phyloP scores from a whole-genome alignment of 1,140 invertebrate genomes.

The Heliconius melpomene region DNA sequence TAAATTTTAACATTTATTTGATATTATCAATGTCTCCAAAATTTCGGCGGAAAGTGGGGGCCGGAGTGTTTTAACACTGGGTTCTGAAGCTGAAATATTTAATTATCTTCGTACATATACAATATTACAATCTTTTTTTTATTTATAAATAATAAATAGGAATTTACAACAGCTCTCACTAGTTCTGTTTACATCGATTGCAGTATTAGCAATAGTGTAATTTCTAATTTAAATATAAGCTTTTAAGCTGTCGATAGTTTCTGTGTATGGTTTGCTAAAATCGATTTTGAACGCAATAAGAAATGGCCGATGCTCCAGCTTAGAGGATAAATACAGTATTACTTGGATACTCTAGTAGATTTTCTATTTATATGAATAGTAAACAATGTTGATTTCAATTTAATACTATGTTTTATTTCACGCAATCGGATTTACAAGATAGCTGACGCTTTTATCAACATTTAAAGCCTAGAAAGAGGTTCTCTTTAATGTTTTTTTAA shows the following conservation, averaged over 20 bases:
- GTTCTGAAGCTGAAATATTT: not conserved
- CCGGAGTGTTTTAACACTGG: too few species aligned
- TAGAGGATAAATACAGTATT: not conserved
- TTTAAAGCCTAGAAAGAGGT: not conserved
- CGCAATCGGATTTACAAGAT: not conserved
- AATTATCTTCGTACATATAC: not conserved
- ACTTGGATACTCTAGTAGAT: not conserved
- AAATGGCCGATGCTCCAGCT: not conserved
- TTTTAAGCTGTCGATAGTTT: not conserved
- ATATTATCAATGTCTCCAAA: too few species aligned
- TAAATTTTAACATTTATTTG: too few species aligned
- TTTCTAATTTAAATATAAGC: not conserved
- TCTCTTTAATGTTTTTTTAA: not conserved
- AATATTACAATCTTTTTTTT: not conserved
- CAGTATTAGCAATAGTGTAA: not conserved
- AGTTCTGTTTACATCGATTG: not conserved
- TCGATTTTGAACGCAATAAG: not conserved
- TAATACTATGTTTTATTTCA: conserved; percentile 2
- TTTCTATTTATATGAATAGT: not conserved
- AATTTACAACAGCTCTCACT: not conserved
- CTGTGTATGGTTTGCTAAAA: not conserved
- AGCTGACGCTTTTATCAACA: not conserved
- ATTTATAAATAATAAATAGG: not conserved
- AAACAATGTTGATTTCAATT: not conserved
- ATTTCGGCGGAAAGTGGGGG: too few species aligned